These are phyloP conservation scores for Megalurothrips usitatus DNA, from an alignment of 2,888 invertebrate species.

Conservation along the genomic window DNA sequence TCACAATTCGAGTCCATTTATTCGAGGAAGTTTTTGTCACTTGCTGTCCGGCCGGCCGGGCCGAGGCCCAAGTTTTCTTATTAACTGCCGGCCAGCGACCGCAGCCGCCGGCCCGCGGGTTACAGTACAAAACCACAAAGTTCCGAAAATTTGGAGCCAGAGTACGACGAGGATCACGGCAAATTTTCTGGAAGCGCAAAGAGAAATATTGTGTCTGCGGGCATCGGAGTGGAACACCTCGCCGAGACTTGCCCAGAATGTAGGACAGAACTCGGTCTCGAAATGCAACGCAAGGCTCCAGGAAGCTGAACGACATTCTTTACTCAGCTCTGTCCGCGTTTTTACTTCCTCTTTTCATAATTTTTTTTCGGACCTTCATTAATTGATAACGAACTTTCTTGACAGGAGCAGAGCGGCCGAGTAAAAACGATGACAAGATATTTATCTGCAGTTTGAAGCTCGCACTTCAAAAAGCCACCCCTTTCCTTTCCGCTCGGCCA, in stretches of 20 bases:
- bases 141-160: no score
- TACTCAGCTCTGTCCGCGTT: no score
- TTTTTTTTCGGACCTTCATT: not conserved
- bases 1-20: conserved; percentile 13
- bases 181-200: no score
- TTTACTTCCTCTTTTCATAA: not conserved
- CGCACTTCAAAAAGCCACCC: not conserved
- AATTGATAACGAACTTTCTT: conserved; percentile 3
- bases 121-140: no score
- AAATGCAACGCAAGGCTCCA: no score
- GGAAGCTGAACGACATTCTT: no score
- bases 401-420: not conserved
- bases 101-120: no score
- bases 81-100: not conserved
- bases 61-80: not conserved
- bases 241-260: no score
- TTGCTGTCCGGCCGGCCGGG: not conserved
- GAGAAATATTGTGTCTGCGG: no score
- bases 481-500: not conserved
- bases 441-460: conserved; percentile 19
- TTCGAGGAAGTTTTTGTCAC: conserved; percentile 21
- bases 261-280: no score
- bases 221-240: no score
- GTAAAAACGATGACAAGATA: conserved; percentile 12
- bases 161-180: no score